Conservation (phyloP, 2,888 invertebrate genomes). For the Drosophila ochracea region DNA sequence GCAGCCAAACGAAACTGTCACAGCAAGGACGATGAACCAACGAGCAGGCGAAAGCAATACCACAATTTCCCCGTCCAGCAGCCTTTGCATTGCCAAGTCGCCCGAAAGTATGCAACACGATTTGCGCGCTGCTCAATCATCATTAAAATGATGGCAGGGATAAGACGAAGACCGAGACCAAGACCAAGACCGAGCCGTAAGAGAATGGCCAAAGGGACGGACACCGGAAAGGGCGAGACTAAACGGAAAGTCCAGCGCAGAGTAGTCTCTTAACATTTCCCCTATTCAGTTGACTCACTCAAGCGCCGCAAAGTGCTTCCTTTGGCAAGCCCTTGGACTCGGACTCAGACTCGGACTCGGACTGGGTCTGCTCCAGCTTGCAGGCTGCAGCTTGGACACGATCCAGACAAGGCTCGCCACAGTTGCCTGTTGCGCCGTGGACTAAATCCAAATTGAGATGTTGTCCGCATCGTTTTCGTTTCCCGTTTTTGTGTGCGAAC, state of each 20-base stretch:
- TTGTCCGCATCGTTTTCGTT: constrained; percentile 57
- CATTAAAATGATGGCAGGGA: constrained; percentile 59
- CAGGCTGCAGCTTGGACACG: constrained; percentile 1
- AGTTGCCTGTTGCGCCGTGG: constrained; percentile 49
- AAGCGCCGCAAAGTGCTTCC: constrained; percentile 77
- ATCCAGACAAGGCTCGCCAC: constrained; percentile 1
- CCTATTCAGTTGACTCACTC: constrained; percentile 61
- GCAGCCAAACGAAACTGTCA: constrained; percentile 58
- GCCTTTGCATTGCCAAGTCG: constrained; percentile 50
- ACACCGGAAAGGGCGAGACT: constrained; percentile 12
- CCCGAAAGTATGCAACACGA: constrained; percentile 71
- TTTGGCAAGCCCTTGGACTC: constrained; percentile 35
- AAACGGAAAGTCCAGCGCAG: constrained; percentile 46
- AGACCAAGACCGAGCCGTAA: background rate
- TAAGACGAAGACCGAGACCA: background rate
- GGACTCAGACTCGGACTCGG: background rate
- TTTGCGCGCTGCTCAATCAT: constrained; percentile 73
- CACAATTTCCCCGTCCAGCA: background rate
- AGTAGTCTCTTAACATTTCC: constrained; percentile 56
- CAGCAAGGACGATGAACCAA: constrained; percentile 35
- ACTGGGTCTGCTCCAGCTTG: constrained; percentile 3
- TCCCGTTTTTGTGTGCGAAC: constrained; percentile 30
- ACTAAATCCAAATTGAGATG: constrained; percentile 68
- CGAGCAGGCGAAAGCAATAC: background rate
- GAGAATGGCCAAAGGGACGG: background rate